Conservation (phyloP, 2,113 vertebrate species). For the Dicaeum eximium region DNA sequence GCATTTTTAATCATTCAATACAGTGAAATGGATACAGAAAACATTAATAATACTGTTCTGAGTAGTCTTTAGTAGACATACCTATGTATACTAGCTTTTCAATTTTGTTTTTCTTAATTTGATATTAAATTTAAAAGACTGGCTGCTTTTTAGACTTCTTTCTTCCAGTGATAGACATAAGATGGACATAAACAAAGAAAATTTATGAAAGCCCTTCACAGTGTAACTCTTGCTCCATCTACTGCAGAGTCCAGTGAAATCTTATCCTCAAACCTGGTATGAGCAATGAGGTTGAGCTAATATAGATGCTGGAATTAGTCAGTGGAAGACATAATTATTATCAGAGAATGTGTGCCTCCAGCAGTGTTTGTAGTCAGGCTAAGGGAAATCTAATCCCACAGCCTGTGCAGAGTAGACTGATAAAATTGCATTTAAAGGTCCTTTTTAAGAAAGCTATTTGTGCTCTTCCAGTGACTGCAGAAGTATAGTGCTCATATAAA, state of each 20-base stretch:
- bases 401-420: neutral
- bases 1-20: neutral
- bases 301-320: neutral
- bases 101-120: neutral
- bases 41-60: neutral
- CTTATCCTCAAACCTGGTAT: neutral
- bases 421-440: neutral
- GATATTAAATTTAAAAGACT: neutral
- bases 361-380: neutral
- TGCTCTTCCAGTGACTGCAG: neutral
- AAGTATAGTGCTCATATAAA: rapidly evolving
- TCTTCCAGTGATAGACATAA: neutral
- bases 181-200: constrained; percentile 4
- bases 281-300: neutral
- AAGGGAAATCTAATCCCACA: neutral
- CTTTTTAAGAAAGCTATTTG: neutral
- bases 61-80: neutral
- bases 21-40: neutral
- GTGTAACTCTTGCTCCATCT: constrained; percentile 57
- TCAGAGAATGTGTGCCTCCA: neutral
- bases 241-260: constrained; percentile 17
- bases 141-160: neutral
- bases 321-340: neutral
- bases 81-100: neutral
- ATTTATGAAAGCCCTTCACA: neutral